Evolutionary conservation across 2,113 vertebrate genomes (phyloP).

Genomic region (Lagopus leucura): DNA sequence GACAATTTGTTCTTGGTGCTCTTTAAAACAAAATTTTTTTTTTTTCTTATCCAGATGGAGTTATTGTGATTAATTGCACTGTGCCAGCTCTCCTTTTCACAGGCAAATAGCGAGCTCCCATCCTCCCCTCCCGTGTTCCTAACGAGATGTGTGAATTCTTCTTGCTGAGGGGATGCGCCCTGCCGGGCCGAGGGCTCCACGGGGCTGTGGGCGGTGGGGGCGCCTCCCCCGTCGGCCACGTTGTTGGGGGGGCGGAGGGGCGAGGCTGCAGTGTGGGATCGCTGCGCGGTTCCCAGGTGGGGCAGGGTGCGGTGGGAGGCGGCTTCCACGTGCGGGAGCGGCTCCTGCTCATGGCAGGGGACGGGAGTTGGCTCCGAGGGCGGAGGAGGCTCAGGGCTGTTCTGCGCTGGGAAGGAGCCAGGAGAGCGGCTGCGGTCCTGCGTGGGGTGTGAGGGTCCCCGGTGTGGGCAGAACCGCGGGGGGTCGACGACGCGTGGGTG

Average conservation of each 20-base stretch:
- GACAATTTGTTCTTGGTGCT: conserved; percentile 30
- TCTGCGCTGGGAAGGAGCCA: background rate
- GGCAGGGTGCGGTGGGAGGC: background rate
- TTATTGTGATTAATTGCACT: conserved; percentile 53
- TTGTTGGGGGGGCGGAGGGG: background rate
- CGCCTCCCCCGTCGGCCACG: background rate
- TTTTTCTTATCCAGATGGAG: conserved; percentile 39
- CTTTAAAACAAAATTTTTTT: conserved; percentile 22
- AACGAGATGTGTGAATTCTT: background rate
- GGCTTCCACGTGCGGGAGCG: background rate
- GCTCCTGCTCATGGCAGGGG: background rate
- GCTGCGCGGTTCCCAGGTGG: background rate
- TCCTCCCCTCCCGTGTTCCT: background rate
- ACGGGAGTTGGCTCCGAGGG: background rate
- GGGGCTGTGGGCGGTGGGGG: background rate
- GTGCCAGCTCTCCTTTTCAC: background rate
- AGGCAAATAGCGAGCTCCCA: background rate
- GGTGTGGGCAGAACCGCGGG: background rate
- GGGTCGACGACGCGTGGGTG: background rate
- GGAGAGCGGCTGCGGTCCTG: background rate
- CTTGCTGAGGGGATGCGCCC: background rate
- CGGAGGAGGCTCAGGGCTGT: background rate
- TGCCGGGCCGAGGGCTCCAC: fast-evolving
- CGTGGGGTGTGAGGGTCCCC: background rate
- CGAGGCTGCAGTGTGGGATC: background rate